These are phyloP conservation scores for Gastrophysa polygoni DNA, from an alignment of 2,888 invertebrate genomes.

Conservation along the genomic window DNA sequence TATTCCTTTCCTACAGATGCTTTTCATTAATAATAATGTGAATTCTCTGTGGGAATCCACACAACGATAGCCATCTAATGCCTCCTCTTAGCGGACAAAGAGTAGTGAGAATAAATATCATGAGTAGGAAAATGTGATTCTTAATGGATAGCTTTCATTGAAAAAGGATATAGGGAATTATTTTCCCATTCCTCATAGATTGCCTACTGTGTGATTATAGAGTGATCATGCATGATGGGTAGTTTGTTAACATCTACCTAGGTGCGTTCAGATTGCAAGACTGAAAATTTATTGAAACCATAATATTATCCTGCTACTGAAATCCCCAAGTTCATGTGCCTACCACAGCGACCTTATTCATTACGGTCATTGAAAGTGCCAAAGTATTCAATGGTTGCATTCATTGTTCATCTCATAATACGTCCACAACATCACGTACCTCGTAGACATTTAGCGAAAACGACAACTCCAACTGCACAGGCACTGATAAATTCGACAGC, in stretches of 20 bases:
- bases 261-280: too few relatives aligned
- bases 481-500: not conserved
- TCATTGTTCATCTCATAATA: not conserved
- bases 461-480: not conserved
- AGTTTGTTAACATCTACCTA: not conserved
- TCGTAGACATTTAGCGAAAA: not conserved
- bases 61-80: not conserved
- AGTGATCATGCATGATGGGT: not conserved
- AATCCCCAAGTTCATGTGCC: not conserved
- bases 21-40: slow-evolving; percentile 5
- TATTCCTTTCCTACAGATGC: not conserved
- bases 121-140: not conserved
- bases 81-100: not conserved
- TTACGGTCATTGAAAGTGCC: too few relatives aligned
- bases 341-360: not conserved
- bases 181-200: not conserved
- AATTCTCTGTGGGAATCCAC: not conserved
- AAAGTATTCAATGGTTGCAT: not conserved
- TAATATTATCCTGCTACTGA: too few relatives aligned
- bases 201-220: not conserved
- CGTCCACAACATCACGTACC: not conserved
- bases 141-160: not conserved
- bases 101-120: not conserved
- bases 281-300: too few relatives aligned
- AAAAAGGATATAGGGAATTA: not conserved